Base-by-base conservation (phyloP, 1,140 invertebrate genomes). In the Dreissena rostriformis region DNA sequence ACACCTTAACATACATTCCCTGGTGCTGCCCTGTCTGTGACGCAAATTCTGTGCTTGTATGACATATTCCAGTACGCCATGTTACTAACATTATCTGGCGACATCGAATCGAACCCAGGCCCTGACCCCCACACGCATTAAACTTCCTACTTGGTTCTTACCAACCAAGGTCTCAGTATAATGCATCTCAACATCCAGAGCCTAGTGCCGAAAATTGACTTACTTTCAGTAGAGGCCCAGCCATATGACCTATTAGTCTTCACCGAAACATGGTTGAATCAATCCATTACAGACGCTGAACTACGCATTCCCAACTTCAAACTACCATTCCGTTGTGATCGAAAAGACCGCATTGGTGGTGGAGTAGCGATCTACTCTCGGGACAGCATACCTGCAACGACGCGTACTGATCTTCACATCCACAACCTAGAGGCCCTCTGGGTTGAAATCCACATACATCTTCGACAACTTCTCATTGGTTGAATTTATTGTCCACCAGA, bases 161-260 rank as follows among this genome's bases (percentile, higher is more conserved):
- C 53, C 1, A 61, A 75, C 2, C 10, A 24, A 1, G 73, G 53
- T 24, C 14, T 75, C 12, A 63, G 73, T 52, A 75, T 75, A 24
- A 75, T 75, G 73, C 52, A 75, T 26, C 52, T 75, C 7, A 75
- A 75, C 73, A 75, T 75, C 14, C 73, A 75, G 28, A 75, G 73
- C 28, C 6, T 75, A 14, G 17, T 24, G 57, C 53, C 52, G 11
- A 75, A 75, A 26, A 22, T 75, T 55, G 73, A 75, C 8, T n/a
- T 75, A 12, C 55, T 75, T 28, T 19, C 51, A 63, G 55, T 61
- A 17, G 73, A 75, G 57, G 55, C 73, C 10, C 73, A 75, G 28
- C 29, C 22, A 29, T 75, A 57, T 39, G 73, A 75, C 24, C 8
- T 75, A 14, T n/a, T 75, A 22, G 52, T 75, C 55, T 75, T 75